These are phyloP conservation scores for Drosophila atroscutellata DNA, from an alignment of 2,888 invertebrate genomes.

Conservation along the genomic window DNA sequence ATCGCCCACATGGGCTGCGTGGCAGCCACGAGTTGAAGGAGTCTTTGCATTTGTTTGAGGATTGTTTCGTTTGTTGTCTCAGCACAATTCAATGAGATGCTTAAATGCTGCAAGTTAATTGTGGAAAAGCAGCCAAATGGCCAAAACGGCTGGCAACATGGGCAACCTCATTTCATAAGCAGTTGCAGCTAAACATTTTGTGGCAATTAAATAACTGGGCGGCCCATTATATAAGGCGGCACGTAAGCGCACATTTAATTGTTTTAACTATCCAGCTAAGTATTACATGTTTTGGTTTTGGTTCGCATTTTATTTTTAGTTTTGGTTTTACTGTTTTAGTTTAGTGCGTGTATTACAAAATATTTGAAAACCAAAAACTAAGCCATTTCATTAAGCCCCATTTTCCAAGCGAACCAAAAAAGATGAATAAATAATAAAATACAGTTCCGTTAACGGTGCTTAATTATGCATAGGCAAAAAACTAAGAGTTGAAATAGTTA, in stretches of 20 bases:
- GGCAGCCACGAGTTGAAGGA: slow-evolving; percentile 30
- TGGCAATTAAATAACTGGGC: slow-evolving; percentile 64
- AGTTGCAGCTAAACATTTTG: slow-evolving; percentile 69
- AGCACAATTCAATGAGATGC: slow-evolving; percentile 65
- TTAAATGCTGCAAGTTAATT: slow-evolving; percentile 57
- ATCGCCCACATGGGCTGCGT: slow-evolving; percentile 51
- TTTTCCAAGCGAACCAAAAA: slow-evolving; percentile 33
- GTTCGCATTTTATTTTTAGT: not conserved
- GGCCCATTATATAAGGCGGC: slow-evolving; percentile 57
- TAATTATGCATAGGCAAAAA: slow-evolving; percentile 69
- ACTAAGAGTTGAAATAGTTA: slow-evolving; percentile 44
- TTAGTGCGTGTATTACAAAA: slow-evolving; percentile 41
- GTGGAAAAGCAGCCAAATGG: slow-evolving; percentile 26
- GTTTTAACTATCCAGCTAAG: slow-evolving; percentile 62
- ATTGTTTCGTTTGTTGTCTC: slow-evolving; percentile 7
- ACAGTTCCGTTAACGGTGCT: slow-evolving; percentile 78
- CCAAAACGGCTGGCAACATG: slow-evolving; percentile 28
- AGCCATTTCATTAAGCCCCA: slow-evolving; percentile 56
- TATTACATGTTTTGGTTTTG: slow-evolving; percentile 41
- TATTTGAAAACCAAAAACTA: slow-evolving; percentile 40
- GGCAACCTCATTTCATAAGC: slow-evolving; percentile 75
- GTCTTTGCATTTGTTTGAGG: slow-evolving; percentile 2
- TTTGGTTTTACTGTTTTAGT: slow-evolving; percentile 19
- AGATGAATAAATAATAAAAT: slow-evolving; percentile 50
- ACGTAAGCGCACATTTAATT: slow-evolving; percentile 68